Base-by-base conservation (phyloP, 2,888 invertebrate genomes). In the Slavum lentiscoides region DNA sequence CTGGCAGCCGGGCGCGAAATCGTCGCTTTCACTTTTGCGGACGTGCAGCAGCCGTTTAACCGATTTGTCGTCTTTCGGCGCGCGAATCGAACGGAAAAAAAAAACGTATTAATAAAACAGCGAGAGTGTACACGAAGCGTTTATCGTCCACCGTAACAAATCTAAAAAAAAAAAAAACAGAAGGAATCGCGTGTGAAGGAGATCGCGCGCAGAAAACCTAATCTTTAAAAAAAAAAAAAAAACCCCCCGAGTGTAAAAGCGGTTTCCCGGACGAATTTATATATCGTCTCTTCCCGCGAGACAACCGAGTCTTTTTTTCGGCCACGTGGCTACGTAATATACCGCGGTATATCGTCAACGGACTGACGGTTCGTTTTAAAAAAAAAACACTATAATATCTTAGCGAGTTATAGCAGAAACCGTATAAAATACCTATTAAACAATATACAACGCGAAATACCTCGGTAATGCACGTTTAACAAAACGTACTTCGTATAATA, bases 21-120 rank as follows among this genome's bases (percentile, higher is more conserved):
- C 59, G 67, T n/a, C n/a, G n/a, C 59, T 75, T 75, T 67, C 59
- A 30, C 59, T 75, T 59, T 75, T 68, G n/a, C n/a, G 58, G 30
- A 30, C 59, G 15, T 15, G 75, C 49, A 49, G 49, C 19, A 53
- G 13, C n/a, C 43, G n/a, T 21, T 11, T 6, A 11, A 37, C 59
- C 75, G 67, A 75, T 75, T 68, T 59, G 75, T 75, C 67, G 67
- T 30, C n/a, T 17, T 43, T n/a, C 30, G 13, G 39, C 55, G 39
- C 62, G 53, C 49, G 15, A 64, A 55, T 55, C 55, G 17, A 7
- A 72, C 4, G 43, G 43, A 30, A 39, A 39, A 55, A 39, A 39
- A 39, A 39, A 39, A 39, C n/a, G n/a, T n/a, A n/a, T n/a, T n/a
- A n/a, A n/a, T n/a, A n/a, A n/a, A n/a, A n/a, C n/a, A n/a, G n/a